phyloP scores from a whole-genome alignment of 2,113 vertebrate genomes.

The Myiozetetes cayanensis region DNA sequence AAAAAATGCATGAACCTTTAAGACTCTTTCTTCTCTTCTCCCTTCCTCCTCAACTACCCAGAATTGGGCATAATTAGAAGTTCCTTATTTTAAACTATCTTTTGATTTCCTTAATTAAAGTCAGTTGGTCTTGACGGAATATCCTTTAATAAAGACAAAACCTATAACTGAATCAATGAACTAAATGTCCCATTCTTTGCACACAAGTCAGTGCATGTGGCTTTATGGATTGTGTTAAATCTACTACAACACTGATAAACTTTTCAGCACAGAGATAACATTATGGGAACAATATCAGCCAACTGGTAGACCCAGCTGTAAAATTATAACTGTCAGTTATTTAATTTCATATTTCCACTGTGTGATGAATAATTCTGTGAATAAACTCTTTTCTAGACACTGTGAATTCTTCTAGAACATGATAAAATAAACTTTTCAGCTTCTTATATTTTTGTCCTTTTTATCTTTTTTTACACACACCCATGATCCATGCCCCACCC shows the following conservation, averaged over 20 bases:
- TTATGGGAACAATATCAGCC: background rate
- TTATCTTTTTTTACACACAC: background rate
- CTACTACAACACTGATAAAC: background rate
- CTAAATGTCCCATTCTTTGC: background rate
- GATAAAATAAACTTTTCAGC: background rate
- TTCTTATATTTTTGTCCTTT: background rate
- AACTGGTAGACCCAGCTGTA: background rate
- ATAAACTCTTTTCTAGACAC: background rate
- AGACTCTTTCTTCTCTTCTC: background rate
- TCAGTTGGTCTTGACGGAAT: background rate
- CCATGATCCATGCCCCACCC: accelerated
- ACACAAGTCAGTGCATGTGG: background rate
- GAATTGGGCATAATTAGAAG: background rate
- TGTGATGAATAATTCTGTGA: background rate
- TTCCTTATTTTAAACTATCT: background rate
- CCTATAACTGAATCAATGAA: background rate
- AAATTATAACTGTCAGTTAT: background rate
- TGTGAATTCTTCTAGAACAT: background rate
- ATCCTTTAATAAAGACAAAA: background rate
- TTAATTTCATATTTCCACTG: background rate
- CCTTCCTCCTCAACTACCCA: accelerated
- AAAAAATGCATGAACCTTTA: background rate
- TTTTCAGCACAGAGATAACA: background rate
- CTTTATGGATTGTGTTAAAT: background rate
- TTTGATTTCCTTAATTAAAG: background rate